phyloP scores from a whole-genome alignment of 2,888 invertebrate species.

The Leptinotarsa tumamoca region DNA sequence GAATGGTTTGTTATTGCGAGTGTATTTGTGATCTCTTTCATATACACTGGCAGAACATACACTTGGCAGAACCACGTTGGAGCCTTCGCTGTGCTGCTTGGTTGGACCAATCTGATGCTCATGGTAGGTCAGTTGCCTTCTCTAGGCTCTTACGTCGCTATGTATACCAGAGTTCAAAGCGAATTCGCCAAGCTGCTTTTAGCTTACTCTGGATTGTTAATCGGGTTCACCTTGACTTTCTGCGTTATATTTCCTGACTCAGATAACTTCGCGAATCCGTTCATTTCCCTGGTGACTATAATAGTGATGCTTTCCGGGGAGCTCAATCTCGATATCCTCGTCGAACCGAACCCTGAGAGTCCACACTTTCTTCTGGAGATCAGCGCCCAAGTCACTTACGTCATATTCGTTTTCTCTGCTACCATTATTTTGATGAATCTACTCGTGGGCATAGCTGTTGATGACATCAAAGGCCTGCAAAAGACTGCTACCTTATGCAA shows the following conservation, averaged over 20 bases:
- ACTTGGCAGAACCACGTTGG: slow-evolving; percentile 90
- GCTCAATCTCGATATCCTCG: slow-evolving; percentile 80
- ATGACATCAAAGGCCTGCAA: slow-evolving; percentile 86
- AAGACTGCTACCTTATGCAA: slow-evolving; percentile 88
- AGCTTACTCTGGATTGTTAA: slow-evolving; percentile 86
- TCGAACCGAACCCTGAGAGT: slow-evolving; percentile 81
- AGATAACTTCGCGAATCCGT: slow-evolving; percentile 84
- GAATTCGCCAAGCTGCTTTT: slow-evolving; percentile 87
- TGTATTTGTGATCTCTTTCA: slow-evolving; percentile 85
- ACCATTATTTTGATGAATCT: slow-evolving; percentile 89
- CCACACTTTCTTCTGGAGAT: slow-evolving; percentile 82
- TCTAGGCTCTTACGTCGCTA: slow-evolving; percentile 90
- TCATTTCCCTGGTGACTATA: slow-evolving; percentile 86
- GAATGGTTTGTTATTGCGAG: slow-evolving; percentile 89
- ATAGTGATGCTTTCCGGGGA: slow-evolving; percentile 92
- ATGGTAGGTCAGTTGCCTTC: slow-evolving; percentile 91
- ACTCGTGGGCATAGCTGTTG: slow-evolving; percentile 87
- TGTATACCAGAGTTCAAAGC: slow-evolving; percentile 89
- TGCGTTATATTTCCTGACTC: slow-evolving; percentile 89
- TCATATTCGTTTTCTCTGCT: slow-evolving; percentile 83
- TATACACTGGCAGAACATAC: slow-evolving; percentile 81
- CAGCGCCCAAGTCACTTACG: slow-evolving; percentile 85
- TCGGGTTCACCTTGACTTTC: slow-evolving; percentile 89
- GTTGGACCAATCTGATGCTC: slow-evolving; percentile 90
- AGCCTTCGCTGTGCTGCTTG: slow-evolving; percentile 85